Conservation (phyloP, 2,888 invertebrate species). For the Stenodera caucasica region DNA sequence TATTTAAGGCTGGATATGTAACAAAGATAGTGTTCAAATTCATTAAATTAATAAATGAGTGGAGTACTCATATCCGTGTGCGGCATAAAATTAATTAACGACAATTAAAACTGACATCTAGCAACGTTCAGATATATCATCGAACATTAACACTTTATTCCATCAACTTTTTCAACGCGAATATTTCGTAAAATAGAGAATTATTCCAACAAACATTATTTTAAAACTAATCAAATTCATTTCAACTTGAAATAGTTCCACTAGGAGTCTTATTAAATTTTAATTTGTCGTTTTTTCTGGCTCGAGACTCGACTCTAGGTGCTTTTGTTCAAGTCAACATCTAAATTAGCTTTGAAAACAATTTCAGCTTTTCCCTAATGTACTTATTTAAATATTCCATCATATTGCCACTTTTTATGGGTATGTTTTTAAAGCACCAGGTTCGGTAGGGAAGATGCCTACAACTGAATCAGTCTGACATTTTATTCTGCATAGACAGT, state of each 20-base stretch:
- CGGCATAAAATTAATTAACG: conserved; percentile 38
- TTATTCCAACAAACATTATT: no score
- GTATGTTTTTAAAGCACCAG: conserved; percentile 35
- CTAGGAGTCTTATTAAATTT: no score
- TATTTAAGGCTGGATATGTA: neutral
- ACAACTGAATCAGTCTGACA: neutral
- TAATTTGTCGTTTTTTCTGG: no score
- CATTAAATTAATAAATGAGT: conserved; percentile 36
- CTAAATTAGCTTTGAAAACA: conserved; percentile 40
- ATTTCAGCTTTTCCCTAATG: conserved; percentile 32
- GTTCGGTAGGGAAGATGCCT: conserved; percentile 29
- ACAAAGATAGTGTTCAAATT: conserved; percentile 26
- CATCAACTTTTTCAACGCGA: conserved; percentile 31
- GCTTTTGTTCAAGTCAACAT: conserved; percentile 8
- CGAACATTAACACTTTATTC: conserved; percentile 35
- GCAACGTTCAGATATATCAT: conserved; percentile 38
- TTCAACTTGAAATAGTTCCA: no score
- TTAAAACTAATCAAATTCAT: no score
- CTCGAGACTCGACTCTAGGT: neutral
- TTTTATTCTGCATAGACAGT: conserved; percentile 39
- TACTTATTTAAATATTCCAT: conserved; percentile 39
- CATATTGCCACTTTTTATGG: conserved; percentile 33
- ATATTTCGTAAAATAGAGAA: no score
- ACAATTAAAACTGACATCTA: conserved; percentile 39
- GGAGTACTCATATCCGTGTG: conserved; percentile 32